Base-by-base conservation (phyloP, 2,113 vertebrate genomes). In the Hippopotamus amphibius region DNA sequence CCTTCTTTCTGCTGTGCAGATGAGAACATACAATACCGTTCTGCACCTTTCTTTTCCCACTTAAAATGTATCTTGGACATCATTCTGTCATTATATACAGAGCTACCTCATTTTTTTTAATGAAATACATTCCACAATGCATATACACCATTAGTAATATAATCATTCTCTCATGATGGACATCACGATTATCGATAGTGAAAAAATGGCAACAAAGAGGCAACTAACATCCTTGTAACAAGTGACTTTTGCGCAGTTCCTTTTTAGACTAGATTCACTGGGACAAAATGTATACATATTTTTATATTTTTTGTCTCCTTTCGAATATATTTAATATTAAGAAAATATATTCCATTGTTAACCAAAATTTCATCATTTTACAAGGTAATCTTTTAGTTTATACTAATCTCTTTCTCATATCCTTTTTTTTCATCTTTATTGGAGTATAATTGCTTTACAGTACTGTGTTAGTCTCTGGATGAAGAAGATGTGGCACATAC, bases 261-360 rank as follows among this genome's bases (percentile, higher is more conserved):
- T 76, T 89, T 91, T 95, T 82, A 90, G 68, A 96, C 72, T 7
- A 94, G 55, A 97, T 59, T 83, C 46, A 89, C 55, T 85, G 21
- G 15, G 33, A 59, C 50, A 88, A 95, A 95, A 94, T 63, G 26
- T 65, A 61, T 17, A 94, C 14, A 87, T 37, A 37, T 37, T 37
- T 37, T 37, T 37, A 37, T 37, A 37, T 37, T 37, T 57, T 88
- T 86, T 16, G 48, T 88, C 66, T 79, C 57, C 22, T 90, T 93
- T 11, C 63, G 16, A 72, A 41, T 93, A 43, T 57, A 85, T 71
- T 96, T 76, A 94, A 84, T 76, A 69, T 59, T 77, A 71, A 57
- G 74, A 96, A 95, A 87, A 72, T 53, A 12, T 21, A 66, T 87
- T 74, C 89, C 33, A 74, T 46, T 71, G 7, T 92, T 53, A 82